phyloP scores from a whole-genome alignment of 2,888 invertebrate species.

The Tenthredo mesomela region DNA sequence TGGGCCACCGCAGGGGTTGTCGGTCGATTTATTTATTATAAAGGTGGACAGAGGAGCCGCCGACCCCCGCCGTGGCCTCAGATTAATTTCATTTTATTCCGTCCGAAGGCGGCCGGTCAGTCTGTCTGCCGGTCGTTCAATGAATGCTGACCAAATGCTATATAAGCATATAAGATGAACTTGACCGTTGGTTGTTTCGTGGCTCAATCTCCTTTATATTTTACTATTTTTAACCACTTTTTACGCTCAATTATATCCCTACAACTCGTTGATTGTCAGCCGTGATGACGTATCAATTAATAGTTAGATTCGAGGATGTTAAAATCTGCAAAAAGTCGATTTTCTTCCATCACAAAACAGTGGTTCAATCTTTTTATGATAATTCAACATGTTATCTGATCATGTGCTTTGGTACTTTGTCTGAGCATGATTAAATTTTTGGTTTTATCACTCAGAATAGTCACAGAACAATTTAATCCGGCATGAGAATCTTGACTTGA shows the following conservation, averaged over 20 bases:
- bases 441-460: neutral
- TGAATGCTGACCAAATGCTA: neutral
- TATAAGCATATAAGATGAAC: neutral
- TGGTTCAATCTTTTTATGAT: neutral
- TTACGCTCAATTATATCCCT: neutral
- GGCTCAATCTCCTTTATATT: neutral
- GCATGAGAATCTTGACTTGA: neutral
- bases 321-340: neutral
- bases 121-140: slow-evolving; percentile 27
- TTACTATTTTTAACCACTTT: neutral
- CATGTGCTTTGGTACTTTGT: neutral
- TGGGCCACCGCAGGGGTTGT: slow-evolving; percentile 66
- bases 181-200: neutral
- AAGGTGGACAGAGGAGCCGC: slow-evolving; percentile 55
- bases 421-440: neutral
- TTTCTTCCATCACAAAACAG: neutral
- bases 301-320: neutral
- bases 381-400: neutral
- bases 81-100: slow-evolving; percentile 61
- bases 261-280: neutral
- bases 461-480: neutral
- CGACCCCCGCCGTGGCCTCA: slow-evolving; percentile 59
- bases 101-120: slow-evolving; percentile 58
- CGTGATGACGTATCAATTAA: neutral
- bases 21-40: slow-evolving; percentile 69